Evolutionary conservation across 30 jellyfish, hydroid and myxozoan species (phyloP), one percentile per base, ranked within the genome.

Genomic region (Aurelia coerulea): DNA sequence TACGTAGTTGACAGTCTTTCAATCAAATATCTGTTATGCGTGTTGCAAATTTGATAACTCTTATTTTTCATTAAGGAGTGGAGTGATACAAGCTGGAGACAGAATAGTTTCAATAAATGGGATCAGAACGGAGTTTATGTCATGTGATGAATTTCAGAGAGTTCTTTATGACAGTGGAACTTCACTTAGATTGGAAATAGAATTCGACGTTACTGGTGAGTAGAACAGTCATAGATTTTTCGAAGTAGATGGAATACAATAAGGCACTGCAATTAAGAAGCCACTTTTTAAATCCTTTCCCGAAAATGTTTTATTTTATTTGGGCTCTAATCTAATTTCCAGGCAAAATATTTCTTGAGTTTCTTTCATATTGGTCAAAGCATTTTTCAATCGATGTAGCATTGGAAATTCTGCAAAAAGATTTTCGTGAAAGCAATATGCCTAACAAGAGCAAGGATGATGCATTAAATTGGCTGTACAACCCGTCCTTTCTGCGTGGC

Each of bases 11-110:
- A n/a, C n/a, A n/a, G n/a, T n/a, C n/a, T n/a, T n/a, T n/a, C n/a
- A n/a, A n/a, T n/a, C n/a, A n/a, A n/a, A n/a, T n/a, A n/a, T n/a
- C n/a, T n/a, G n/a, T n/a, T n/a, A n/a, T n/a, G n/a, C n/a, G 1
- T 46, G 2, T 46, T 46, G 56, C 56, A 4, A 46, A 46, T 46
- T 46, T 46, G 10, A 46, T 8, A 39, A 46, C 56, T 12, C n/a
- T 29, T 51, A 0, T 23, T 65, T 79, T 54, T 5, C 3, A 31
- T 67, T n/a, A 32, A 42, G 97, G 76, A 75, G 92, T 54, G 92
- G 93, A 10, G 83, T 81, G 71, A 34, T 90, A n/a, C 91, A 78
- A 72, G 87, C 68, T 68, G 97, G 97, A 1, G 97, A 90, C 50
- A 83, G 97, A 42, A 78, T 90, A 13, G 23, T 90, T 6, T 75